phyloP scores from a whole-genome alignment of 1,140 invertebrate species.

The Agraylea sexmaculata region DNA sequence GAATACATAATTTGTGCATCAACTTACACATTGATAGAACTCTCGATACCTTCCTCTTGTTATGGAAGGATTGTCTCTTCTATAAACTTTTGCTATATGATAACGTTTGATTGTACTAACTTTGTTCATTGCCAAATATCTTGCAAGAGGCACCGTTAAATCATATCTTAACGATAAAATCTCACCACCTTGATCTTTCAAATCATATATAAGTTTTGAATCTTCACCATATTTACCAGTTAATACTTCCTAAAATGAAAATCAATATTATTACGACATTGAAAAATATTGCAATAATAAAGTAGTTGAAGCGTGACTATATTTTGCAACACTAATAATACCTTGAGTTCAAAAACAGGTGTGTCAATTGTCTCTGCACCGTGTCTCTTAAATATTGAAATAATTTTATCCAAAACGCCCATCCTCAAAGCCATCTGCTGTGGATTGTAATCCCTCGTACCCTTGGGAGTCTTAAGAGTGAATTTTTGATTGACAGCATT shows the following conservation, averaged over 20 bases:
- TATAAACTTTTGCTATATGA: slow-evolving; percentile 92
- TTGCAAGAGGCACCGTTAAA: slow-evolving; percentile 89
- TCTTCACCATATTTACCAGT: slow-evolving; percentile 99
- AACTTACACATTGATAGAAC: slow-evolving; percentile 99
- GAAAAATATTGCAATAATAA: neutral
- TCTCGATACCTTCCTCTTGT: slow-evolving; percentile 92
- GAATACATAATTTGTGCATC: too few relatives aligned
- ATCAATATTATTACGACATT: neutral
- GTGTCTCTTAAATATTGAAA: slow-evolving; percentile 87
- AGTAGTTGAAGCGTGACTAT: neutral
- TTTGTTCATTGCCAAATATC: slow-evolving; percentile 97
- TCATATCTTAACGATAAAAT: slow-evolving; percentile 83
- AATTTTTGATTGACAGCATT: slow-evolving; percentile 58
- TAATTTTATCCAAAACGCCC: slow-evolving; percentile 80
- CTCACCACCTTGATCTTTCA: slow-evolving; percentile 98
- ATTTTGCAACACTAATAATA: slow-evolving; percentile 29
- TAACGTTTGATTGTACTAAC: slow-evolving; percentile 88
- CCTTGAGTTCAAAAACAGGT: slow-evolving; percentile 96
- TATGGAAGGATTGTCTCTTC: slow-evolving; percentile 95
- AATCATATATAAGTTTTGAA: slow-evolving; percentile 96
- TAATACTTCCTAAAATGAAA: slow-evolving; percentile 70
- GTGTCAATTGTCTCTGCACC: slow-evolving; percentile 99
- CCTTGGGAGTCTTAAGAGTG: slow-evolving; percentile 85
- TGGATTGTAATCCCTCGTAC: slow-evolving; percentile 90
- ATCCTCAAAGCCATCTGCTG: slow-evolving; percentile 89